These are phyloP conservation scores for Proteles cristata DNA, from an alignment of 2,113 vertebrate genomes.

Conservation along the genomic window DNA sequence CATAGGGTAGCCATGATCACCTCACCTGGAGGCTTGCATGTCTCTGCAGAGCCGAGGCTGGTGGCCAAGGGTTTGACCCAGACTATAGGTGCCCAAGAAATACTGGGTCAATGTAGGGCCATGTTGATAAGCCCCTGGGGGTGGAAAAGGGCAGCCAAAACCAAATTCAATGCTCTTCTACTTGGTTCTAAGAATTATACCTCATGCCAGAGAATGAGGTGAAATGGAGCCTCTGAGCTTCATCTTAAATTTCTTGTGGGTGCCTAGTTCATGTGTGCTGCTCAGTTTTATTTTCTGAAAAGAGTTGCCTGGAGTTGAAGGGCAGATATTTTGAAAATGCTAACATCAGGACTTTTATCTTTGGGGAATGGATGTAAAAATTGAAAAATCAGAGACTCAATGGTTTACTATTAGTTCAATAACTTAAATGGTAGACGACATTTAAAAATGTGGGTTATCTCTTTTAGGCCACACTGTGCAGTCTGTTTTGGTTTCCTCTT, in stretches of 20 bases:
- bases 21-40: neutral
- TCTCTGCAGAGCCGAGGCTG: neutral
- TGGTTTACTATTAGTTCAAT: neutral
- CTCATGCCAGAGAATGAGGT: neutral
- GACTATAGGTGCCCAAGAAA: neutral
- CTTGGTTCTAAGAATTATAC: neutral
- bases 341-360: neutral
- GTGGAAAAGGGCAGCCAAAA: neutral
- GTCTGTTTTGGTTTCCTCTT: neutral
- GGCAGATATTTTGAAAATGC: neutral
- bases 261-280: neutral
- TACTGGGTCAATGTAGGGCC: neutral
- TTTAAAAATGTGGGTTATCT: neutral
- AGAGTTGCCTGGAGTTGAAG: neutral
- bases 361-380: neutral
- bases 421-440: neutral
- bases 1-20: fast-evolving
- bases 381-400: neutral
- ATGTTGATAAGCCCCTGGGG: neutral
- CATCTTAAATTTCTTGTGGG: neutral
- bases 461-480: neutral
- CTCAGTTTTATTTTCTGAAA: conserved; percentile 35
- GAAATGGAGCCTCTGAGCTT: neutral
- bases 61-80: neutral
- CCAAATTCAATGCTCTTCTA: neutral